Percentiles rank a stretch among this genome's conserved stretches.
These are phyloP conservation scores for Bombus superbus DNA, from an alignment of 1,140 invertebrate genomes.

Conservation along the genomic window DNA sequence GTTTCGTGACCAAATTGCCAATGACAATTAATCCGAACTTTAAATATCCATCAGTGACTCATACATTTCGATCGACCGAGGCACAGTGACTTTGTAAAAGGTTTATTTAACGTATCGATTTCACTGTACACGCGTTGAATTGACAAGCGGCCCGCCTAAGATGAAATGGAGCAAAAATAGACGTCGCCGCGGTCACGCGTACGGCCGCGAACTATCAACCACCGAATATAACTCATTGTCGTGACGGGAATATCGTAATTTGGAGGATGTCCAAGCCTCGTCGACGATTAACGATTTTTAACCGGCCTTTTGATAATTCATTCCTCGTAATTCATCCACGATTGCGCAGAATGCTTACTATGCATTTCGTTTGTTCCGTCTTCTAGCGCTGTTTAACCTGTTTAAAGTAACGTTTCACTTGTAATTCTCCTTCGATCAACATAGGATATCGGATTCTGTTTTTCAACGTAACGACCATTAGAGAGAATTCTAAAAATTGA, in stretches of 20 bases:
- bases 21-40: neutral
- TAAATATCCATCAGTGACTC: neutral
- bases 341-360: neutral
- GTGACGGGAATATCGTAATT: slow-evolving; percentile 57
- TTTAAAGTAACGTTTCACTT: neutral
- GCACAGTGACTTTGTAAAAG: neutral
- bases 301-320: neutral
- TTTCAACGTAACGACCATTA: no score
- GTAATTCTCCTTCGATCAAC: neutral
- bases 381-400: neutral
- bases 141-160: neutral
- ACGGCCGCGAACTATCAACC: slow-evolving; percentile 60
- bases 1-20: neutral
- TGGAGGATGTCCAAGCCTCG: slow-evolving; percentile 51
- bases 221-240: slow-evolving; percentile 62
- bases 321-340: neutral
- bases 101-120: neutral
- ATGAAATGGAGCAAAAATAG: slow-evolving; percentile 42
- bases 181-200: slow-evolving; percentile 23
- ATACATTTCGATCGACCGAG: neutral
- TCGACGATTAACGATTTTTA: slow-evolving; percentile 51
- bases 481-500: no score
- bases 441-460: neutral
- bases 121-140: neutral
- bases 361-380: neutral